These are phyloP conservation scores for Sycophila texana DNA, from an alignment of 2,888 invertebrate genomes.

Conservation along the genomic window DNA sequence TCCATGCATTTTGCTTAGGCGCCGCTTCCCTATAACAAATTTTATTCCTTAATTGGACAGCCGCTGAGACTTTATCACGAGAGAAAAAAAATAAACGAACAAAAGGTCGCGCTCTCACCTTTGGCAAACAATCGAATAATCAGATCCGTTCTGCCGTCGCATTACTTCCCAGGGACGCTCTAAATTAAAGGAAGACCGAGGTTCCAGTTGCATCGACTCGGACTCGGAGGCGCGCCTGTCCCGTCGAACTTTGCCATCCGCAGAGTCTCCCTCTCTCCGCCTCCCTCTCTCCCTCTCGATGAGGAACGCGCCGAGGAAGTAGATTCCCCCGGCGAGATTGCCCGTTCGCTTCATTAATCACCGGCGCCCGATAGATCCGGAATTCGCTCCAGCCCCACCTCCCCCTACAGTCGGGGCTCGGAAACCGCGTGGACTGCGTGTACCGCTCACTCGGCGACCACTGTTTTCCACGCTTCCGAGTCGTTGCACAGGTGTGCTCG, in stretches of 20 bases:
- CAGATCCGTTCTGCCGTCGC: background rate
- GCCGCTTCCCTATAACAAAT: too few species aligned
- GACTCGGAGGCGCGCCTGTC: slow-evolving; percentile 18
- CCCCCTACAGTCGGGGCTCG: background rate
- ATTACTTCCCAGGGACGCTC: slow-evolving; percentile 2
- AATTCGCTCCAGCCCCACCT: slow-evolving; percentile 14
- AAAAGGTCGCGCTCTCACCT: slow-evolving; percentile 6
- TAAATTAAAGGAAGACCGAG: slow-evolving; percentile 40
- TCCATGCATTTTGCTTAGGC: too few species aligned
- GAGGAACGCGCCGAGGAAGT: slow-evolving; percentile 56
- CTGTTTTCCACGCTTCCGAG: background rate
- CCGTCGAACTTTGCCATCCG: slow-evolving; percentile 48
- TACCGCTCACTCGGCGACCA: background rate
- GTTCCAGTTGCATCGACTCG: slow-evolving; percentile 1
- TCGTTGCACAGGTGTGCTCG: background rate
- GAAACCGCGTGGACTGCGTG: slow-evolving; percentile 6
- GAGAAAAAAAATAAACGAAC: background rate
- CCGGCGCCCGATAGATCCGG: slow-evolving; percentile 54
- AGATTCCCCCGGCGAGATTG: slow-evolving; percentile 61
- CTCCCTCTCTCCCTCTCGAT: slow-evolving; percentile 10
- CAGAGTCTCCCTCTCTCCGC: background rate
- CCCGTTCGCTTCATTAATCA: slow-evolving; percentile 61
- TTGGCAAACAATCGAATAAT: slow-evolving; percentile 8
- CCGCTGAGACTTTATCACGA: too few species aligned
- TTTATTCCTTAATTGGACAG: too few species aligned